A percentile compares a stretch with the other conserved stretches of the same genome.
Conservation (phyloP, 2,113 vertebrate genomes). For the Percina caprodes region DNA sequence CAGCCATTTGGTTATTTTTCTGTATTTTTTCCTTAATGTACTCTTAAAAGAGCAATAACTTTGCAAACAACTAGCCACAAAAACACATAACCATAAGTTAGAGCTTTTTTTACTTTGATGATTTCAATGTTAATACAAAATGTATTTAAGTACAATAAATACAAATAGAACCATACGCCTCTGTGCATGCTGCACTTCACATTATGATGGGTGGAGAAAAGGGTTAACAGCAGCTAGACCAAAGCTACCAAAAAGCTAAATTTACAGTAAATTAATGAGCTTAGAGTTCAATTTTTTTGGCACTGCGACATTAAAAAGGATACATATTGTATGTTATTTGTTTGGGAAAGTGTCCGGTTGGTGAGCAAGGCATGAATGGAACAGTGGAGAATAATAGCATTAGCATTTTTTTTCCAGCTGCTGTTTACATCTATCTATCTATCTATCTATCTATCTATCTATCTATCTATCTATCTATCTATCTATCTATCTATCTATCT, state of each 20-base stretch:
- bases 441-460: no score
- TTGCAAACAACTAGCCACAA: not conserved
- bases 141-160: constrained; percentile 26
- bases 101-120: constrained; percentile 26
- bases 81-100: not conserved
- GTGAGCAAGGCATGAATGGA: not conserved
- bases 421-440: constrained; percentile 1
- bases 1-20: not conserved
- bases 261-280: not conserved
- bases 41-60: not conserved
- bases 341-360: constrained; percentile 6
- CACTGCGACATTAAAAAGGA: constrained; percentile 42
- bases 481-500: no score
- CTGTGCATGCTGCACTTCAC: constrained; percentile 30
- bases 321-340: not conserved
- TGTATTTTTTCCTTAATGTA: not conserved
- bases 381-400: not conserved
- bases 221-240: not conserved
- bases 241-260: not conserved
- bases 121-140: constrained; percentile 53
- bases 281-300: constrained; percentile 50
- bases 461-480: no score
- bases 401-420: constrained; percentile 26
- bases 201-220: constrained; percentile 13
- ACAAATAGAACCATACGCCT: constrained; percentile 21